phyloP scores from a whole-genome alignment of 2,888 invertebrate genomes.

The Drosophila longiperda region DNA sequence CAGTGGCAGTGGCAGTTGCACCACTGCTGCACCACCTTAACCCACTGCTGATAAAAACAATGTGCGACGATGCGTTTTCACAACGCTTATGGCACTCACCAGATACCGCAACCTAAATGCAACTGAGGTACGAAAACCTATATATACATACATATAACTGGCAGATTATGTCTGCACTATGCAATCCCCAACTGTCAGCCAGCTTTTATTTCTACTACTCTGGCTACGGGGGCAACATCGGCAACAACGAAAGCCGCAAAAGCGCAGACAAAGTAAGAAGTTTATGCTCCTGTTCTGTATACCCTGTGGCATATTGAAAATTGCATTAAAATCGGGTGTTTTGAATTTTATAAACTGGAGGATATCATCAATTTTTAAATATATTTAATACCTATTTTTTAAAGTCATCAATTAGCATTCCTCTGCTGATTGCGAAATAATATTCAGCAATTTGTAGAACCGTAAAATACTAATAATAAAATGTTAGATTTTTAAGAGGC shows the following conservation, averaged over 20 bases:
- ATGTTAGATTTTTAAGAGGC: not conserved
- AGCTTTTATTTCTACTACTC: slow-evolving; percentile 38
- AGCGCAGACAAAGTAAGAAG: slow-evolving; percentile 32
- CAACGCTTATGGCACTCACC: slow-evolving; percentile 57
- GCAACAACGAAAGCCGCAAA: slow-evolving; percentile 54
- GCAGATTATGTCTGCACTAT: slow-evolving; percentile 68
- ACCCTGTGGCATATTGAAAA: not conserved
- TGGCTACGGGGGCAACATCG: slow-evolving; percentile 14
- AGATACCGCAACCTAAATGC: slow-evolving; percentile 41
- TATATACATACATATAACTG: slow-evolving; percentile 42
- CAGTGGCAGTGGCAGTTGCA: not conserved
- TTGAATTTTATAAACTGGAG: too few species aligned
- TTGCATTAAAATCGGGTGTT: not conserved
- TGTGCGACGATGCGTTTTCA: slow-evolving; percentile 49
- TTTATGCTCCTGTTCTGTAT: slow-evolving; percentile 16
- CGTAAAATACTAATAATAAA: not conserved
- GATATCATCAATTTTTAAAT: too few species aligned
- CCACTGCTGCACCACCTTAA: not conserved
- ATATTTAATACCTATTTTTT: too few species aligned
- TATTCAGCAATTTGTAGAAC: not conserved
- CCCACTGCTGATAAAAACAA: slow-evolving; percentile 26
- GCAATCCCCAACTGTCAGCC: slow-evolving; percentile 66
- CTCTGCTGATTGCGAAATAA: not conserved
- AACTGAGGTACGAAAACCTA: slow-evolving; percentile 14
- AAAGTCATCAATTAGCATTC: not conserved